A percentile compares a stretch with the other conserved stretches of the same genome.
These are phyloP conservation scores for Promerops cafer DNA, from an alignment of 2,113 vertebrate species.

Conservation along the genomic window DNA sequence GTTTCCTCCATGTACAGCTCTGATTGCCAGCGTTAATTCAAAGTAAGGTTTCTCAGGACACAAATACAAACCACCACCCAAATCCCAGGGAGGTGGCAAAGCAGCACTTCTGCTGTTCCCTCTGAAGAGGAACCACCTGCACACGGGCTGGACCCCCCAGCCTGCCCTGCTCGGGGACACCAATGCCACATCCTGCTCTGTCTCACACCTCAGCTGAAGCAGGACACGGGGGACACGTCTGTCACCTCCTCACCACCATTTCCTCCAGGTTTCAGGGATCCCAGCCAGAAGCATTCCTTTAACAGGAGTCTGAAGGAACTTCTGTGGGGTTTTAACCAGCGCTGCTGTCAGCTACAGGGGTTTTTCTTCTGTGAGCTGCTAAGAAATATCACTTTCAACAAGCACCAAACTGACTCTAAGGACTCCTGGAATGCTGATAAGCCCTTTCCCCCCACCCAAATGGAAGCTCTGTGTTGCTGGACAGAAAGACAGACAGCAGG, in stretches of 20 bases:
- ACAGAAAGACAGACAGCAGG: neutral
- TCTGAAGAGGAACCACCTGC: neutral
- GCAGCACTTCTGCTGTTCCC: neutral
- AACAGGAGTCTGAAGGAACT: fast-evolving
- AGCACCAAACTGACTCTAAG: neutral
- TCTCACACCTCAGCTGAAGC: neutral
- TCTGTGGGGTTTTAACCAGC: fast-evolving
- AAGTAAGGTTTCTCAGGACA: neutral
- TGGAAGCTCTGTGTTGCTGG: neutral
- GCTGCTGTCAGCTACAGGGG: fast-evolving
- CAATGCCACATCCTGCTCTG: neutral
- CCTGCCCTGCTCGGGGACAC: neutral
- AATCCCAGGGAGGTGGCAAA: fast-evolving
- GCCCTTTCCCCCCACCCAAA: neutral
- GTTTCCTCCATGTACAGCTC: neutral
- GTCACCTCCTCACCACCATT: neutral
- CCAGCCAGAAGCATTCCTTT: neutral
- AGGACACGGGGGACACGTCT: neutral
- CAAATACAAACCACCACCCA: fast-evolving
- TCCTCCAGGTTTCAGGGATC: neutral
- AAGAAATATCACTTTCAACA: neutral
- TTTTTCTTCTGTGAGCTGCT: neutral
- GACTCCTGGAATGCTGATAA: neutral
- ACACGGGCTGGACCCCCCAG: neutral
- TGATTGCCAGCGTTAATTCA: fast-evolving